Conservation (phyloP, 2,113 vertebrate species). For the Nesogale talazaci region DNA sequence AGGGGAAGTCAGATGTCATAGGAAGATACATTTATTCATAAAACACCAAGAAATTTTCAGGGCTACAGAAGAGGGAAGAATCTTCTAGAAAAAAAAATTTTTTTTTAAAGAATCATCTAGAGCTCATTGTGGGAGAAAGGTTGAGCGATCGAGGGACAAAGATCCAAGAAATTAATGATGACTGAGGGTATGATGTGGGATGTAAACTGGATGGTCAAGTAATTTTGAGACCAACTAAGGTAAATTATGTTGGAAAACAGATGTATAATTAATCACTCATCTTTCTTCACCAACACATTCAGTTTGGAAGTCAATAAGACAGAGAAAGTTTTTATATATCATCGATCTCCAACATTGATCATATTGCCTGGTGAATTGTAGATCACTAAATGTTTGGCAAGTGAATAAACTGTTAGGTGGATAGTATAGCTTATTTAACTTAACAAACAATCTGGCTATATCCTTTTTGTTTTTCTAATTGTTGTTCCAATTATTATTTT, state of each 20-base stretch:
- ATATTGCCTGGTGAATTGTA: not conserved
- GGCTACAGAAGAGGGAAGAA: not conserved
- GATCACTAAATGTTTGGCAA: not conserved
- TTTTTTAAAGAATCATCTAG: not conserved
- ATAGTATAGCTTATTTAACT: not conserved
- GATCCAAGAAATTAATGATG: not conserved
- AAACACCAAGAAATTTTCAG: not conserved
- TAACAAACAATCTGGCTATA: not conserved
- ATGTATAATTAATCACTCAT: not conserved
- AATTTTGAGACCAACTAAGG: not conserved
- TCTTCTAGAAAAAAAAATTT: too few species aligned
- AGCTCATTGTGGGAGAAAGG: not conserved
- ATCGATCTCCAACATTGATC: not conserved
- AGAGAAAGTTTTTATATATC: not conserved
- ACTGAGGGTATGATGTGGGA: not conserved
- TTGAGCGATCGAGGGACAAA: not conserved
- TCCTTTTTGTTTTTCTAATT: not conserved
- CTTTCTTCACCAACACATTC: not conserved
- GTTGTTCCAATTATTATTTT: not conserved
- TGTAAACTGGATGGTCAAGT: not conserved
- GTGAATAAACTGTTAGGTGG: not conserved
- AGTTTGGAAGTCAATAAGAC: not conserved
- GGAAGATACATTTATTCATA: not conserved
- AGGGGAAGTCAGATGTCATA: not conserved
- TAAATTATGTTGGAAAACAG: not conserved